A percentile compares a stretch with the other conserved stretches of the same genome.
Conservation (phyloP, 2,888 invertebrate genomes). For the Eupithecia inturbata region DNA sequence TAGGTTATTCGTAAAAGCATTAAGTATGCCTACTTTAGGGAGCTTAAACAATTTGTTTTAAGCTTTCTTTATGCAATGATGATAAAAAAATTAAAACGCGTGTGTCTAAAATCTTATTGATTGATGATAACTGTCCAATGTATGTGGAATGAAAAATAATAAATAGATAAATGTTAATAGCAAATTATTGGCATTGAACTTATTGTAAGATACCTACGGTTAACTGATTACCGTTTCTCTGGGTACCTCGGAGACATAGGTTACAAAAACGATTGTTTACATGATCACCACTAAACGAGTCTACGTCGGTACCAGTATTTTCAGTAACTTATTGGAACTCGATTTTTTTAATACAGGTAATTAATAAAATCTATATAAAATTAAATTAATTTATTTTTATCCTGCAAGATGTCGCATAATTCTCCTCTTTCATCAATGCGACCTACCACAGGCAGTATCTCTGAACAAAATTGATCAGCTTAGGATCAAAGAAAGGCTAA, state of each 20-base stretch:
- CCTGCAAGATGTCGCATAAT: background rate
- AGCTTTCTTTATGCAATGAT: background rate
- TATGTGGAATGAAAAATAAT: no score
- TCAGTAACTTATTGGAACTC: background rate
- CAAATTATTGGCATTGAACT: background rate
- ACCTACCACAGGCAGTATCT: background rate
- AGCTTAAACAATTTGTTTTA: background rate
- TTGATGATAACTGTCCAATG: no score
- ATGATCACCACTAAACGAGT: background rate
- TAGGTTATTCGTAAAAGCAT: background rate
- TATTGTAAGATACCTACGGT: background rate
- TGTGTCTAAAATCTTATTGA: background rate
- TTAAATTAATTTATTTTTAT: background rate
- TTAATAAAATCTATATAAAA: no score
- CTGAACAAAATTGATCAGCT: background rate
- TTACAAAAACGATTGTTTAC: background rate
- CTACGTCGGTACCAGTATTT: no score
- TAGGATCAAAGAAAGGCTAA: slow-evolving; percentile 56
- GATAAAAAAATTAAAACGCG: background rate
- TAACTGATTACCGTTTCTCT: background rate
- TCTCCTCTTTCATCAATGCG: background rate
- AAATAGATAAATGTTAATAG: background rate
- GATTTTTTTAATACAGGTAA: background rate
- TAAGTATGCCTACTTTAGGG: background rate
- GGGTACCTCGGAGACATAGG: background rate